Conservation (phyloP, 2,797 vertebrate species). For the Macropodus opercularis region DNA sequence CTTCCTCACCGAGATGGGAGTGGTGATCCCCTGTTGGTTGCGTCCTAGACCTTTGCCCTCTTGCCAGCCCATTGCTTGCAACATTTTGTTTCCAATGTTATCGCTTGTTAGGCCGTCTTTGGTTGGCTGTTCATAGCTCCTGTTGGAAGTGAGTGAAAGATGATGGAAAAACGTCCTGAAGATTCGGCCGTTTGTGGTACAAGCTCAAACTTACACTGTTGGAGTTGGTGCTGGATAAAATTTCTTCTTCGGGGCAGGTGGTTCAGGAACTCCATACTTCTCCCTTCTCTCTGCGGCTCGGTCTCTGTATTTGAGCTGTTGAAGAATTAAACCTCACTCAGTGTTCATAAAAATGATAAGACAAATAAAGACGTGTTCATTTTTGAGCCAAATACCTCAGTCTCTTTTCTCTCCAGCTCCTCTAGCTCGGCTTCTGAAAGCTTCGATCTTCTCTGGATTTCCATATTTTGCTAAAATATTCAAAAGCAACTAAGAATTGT, state of each 20-base stretch:
- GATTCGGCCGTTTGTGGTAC: not conserved
- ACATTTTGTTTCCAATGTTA: conserved; percentile 94
- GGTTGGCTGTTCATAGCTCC: conserved; percentile 92
- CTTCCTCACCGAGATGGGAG: conserved; percentile 86
- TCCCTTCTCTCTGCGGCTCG: conserved; percentile 92
- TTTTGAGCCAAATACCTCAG: conserved; percentile 81
- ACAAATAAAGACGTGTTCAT: not conserved
- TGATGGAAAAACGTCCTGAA: not conserved
- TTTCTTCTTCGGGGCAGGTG: conserved; percentile 90
- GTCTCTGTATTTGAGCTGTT: conserved; percentile 94
- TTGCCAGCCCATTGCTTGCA: conserved; percentile 95
- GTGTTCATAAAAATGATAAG: not conserved
- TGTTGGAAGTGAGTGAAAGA: conserved; percentile 49
- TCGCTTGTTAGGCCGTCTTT: conserved; percentile 92
- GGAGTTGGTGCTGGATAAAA: conserved; percentile 82
- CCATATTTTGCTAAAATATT: conserved; percentile 89
- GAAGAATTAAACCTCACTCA: not conserved
- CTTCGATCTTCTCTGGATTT: conserved; percentile 88
- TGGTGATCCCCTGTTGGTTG: conserved; percentile 92
- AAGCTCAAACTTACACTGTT: conserved; percentile 80
- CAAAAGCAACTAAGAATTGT: conserved; percentile 2
- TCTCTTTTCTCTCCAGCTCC: conserved; percentile 89
- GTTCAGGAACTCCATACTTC: conserved; percentile 92
- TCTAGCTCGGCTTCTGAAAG: conserved; percentile 90
- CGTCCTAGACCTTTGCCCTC: conserved; percentile 90